These are phyloP conservation scores for Patiria miniata DNA, from an alignment of 35 echinoderm and acorn worm genomes.

Conservation along the genomic window DNA sequence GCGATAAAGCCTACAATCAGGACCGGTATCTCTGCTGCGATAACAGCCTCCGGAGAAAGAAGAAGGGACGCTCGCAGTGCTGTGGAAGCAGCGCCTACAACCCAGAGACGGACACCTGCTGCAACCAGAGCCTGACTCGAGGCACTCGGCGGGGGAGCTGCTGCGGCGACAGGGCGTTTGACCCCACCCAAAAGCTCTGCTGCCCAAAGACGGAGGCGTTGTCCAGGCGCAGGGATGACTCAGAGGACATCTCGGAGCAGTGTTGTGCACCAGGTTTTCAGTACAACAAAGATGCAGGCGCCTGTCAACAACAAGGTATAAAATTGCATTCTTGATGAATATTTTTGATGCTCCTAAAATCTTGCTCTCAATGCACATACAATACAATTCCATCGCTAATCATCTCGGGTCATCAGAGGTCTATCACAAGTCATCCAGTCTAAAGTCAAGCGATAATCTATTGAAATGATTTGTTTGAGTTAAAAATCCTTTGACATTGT, in stretches of 20 bases:
- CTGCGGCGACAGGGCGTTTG: slow-evolving; percentile 4
- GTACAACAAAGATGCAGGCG: background rate
- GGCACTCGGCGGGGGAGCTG: background rate
- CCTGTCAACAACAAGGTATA: background rate
- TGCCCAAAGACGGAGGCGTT: background rate
- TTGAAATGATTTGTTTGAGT: too few species aligned
- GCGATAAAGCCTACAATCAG: background rate
- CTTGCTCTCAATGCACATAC: too few species aligned
- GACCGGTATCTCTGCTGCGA: background rate
- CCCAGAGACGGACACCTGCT: slow-evolving; percentile 7
- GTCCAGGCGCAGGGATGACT: background rate
- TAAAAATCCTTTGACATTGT: too few species aligned
- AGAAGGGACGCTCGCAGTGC: slow-evolving; percentile 18
- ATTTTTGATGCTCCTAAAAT: too few species aligned
- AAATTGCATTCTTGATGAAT: too few species aligned
- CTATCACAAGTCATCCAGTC: too few species aligned
- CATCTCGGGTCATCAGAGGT: too few species aligned
- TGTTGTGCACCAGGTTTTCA: background rate
- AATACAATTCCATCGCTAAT: too few species aligned
- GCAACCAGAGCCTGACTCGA: background rate
- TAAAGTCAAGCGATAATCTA: too few species aligned
- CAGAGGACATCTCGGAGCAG: background rate
- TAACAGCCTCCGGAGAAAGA: background rate
- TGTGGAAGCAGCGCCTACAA: slow-evolving; percentile 27
- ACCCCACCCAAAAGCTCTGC: background rate